Evolutionary conservation across 2,113 vertebrate species (phyloP), one percentile per base, ranked within the genome.

Genomic region (Platysternon megacephalum): DNA sequence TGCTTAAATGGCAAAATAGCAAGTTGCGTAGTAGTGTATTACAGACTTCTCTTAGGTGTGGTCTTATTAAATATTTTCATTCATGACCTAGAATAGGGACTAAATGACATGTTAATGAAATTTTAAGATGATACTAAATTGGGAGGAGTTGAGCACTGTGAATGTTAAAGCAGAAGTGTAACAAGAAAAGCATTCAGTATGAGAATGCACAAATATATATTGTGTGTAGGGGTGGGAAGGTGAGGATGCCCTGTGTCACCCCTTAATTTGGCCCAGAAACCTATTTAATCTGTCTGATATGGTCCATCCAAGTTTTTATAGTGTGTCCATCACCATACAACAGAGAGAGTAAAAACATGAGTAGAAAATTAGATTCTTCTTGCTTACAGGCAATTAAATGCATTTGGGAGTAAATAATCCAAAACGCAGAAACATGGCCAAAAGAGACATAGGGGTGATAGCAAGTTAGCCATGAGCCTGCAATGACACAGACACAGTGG

Each of bases 381-480:
- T 96, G 28, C 49, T 85, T 96, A 65, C 29, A 79, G 95, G 53
- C 92, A 95, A 95, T 39, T 94, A 95, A 87, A 93, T 93, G 56
- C 76, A 86, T 94, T 95, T 0, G 2, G 90, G 88, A 94, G 82
- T 94, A 90, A 48, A 87, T 93, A 94, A 95, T 94, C 91, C 96
- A 93, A 95, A 97, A 95, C 87, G 85, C 90, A 78, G 78, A 92
- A 93, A 88, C 89, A 79, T 85, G 95, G 92, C 92, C 87, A 93
- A 95, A 96, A 92, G 96, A 94, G 87, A 92, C 16, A 0, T 46
- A 91, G 81, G 88, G 94, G 87, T 95, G 93, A 93, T 52, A 74
- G 39, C 39, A 74, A 24, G 11, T 74, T 42, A 74, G 68, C 39
- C n/a, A 42, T 74, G 21, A 42, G 58, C 58, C 32, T 74, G 19